phyloP scores from a whole-genome alignment of 2,888 invertebrate species.

The Labia minor region DNA sequence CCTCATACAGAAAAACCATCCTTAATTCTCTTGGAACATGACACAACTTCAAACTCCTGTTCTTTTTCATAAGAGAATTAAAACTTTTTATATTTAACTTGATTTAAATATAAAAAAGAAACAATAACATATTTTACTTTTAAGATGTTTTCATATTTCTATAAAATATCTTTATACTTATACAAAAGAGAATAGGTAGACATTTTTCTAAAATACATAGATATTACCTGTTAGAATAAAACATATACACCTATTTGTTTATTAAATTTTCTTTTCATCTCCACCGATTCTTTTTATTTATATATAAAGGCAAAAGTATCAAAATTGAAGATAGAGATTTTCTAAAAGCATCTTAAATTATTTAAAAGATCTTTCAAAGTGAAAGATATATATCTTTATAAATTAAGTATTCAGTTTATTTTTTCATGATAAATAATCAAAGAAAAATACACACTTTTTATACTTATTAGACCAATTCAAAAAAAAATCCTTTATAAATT shows the following conservation, averaged over 20 bases:
- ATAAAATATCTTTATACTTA: no score
- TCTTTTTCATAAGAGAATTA: background rate
- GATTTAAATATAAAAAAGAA: background rate
- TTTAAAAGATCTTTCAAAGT: background rate
- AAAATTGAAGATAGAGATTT: background rate
- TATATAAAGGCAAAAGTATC: background rate
- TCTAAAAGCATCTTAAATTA: slow-evolving; percentile 5
- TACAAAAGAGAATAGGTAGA: no score
- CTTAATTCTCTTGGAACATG: background rate
- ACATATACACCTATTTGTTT: background rate
- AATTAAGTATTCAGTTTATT: background rate
- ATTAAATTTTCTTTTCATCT: slow-evolving; percentile 9
- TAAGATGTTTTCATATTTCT: background rate
- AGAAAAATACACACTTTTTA: background rate
- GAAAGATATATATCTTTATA: background rate
- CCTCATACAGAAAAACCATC: background rate
- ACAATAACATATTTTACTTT: background rate
- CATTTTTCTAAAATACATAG: no score
- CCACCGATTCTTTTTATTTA: no score
- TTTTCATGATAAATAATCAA: background rate
- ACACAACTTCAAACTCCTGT: background rate
- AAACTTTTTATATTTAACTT: slow-evolving; percentile 5
- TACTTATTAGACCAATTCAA: background rate
- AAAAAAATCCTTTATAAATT: no score
- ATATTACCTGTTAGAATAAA: background rate